phyloP scores from a whole-genome alignment of 2,797 vertebrate species.

The Remorina albescens region DNA sequence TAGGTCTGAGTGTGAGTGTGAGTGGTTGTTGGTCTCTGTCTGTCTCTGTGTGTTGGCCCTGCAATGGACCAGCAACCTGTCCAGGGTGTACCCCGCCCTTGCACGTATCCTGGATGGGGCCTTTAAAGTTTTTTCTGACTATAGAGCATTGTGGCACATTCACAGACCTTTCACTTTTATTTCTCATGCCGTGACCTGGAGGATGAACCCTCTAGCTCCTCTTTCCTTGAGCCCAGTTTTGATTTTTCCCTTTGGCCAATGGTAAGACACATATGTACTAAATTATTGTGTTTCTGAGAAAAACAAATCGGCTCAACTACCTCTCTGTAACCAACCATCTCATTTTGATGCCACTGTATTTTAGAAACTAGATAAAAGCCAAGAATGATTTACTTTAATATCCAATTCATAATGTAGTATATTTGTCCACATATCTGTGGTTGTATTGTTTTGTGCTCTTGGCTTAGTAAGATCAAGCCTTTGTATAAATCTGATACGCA shows the following conservation, averaged over 20 bases:
- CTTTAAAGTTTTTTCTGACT: background rate
- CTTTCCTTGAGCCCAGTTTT: background rate
- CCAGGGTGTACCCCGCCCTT: no score
- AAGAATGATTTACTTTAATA: background rate
- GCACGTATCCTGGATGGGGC: background rate
- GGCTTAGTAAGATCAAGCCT: background rate
- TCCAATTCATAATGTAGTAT: background rate
- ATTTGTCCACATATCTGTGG: background rate
- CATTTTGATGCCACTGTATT: conserved; percentile 6
- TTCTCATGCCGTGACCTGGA: background rate
- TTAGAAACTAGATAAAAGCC: conserved; percentile 5
- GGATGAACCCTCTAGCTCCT: background rate
- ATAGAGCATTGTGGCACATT: background rate
- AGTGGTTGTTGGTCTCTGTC: no score
- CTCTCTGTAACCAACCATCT: conserved; percentile 3
- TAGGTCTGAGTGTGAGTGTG: no score
- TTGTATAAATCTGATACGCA: conserved; percentile 6
- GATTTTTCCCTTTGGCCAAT: conserved; percentile 11
- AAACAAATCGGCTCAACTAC: background rate
- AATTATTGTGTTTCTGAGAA: background rate
- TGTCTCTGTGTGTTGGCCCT: no score
- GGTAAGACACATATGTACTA: conserved; percentile 23
- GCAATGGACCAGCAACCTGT: no score
- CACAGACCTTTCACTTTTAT: background rate
- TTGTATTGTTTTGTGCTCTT: background rate